Evolutionary conservation across 1,140 invertebrate genomes (phyloP).

Genomic region (Orussus abietinus): DNA sequence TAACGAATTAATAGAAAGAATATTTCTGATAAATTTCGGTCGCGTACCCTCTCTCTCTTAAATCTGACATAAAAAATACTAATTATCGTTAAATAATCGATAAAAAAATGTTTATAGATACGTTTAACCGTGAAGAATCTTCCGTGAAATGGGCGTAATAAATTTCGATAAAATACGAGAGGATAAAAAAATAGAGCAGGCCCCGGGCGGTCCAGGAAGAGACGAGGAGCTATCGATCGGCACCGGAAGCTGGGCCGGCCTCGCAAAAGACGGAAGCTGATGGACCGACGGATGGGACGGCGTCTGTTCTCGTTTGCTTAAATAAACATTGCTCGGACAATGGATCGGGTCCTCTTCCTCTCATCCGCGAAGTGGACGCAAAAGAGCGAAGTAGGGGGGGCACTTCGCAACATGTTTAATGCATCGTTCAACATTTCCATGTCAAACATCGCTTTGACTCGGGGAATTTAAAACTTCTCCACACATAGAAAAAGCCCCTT

Average conservation of each 20-base stretch:
- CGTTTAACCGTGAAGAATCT: too few species aligned
- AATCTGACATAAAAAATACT: too few species aligned
- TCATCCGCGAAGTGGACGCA: slow-evolving; percentile 14
- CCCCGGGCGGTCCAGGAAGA: neutral
- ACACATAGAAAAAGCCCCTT: too few species aligned
- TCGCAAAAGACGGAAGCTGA: slow-evolving; percentile 25
- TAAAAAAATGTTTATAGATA: too few species aligned
- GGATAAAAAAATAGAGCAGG: neutral
- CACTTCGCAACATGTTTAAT: slow-evolving; percentile 50
- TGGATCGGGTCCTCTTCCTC: slow-evolving; percentile 20
- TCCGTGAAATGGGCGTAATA: too few species aligned
- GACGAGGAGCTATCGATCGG: slow-evolving; percentile 32
- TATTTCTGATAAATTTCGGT: too few species aligned
- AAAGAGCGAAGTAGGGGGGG: neutral
- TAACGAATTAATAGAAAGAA: too few species aligned
- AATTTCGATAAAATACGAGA: too few species aligned
- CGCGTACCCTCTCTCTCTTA: too few species aligned
- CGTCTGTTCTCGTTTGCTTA: slow-evolving; percentile 46
- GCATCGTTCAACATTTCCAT: slow-evolving; percentile 53
- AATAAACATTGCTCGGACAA: slow-evolving; percentile 45
- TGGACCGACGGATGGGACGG: slow-evolving; percentile 1
- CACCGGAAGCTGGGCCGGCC: slow-evolving; percentile 17
- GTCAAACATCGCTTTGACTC: slow-evolving; percentile 54
- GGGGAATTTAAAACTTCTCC: slow-evolving; percentile 50
- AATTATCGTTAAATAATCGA: too few species aligned